Evolutionary conservation across 2,113 vertebrate species (phyloP), one percentile per base, ranked within the genome.

Genomic region (Nothoprocta pentlandii): DNA sequence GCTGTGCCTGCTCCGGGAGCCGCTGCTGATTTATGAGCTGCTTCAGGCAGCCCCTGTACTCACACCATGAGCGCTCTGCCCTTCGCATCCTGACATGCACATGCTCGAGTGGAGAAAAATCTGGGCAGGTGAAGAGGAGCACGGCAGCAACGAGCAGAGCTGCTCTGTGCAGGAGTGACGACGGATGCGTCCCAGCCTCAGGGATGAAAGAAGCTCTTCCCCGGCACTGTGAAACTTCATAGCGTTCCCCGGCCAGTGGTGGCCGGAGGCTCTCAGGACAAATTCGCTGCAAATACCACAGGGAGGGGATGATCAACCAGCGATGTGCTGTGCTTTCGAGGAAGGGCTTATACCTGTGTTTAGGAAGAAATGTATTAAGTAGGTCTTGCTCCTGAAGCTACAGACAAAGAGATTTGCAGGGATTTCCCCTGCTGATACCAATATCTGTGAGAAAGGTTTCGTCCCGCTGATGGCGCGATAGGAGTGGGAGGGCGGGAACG

Each of bases 401-500:
- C 6, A 6, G 22, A 66, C 69, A 23, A 13, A 30, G 51, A 62
- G 56, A 30, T 25, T 73, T 36, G 30, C 12, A 16, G 22, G 34
- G 11, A 20, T 44, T 47, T 28, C 64, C 51, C 25, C 36, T 3
- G 0, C n/a, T 1, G 2, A 17, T 1, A 2, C 1, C 0, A 17
- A 15, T 4, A 1, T 32, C n/a, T 15, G 30, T 4, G 36, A 14
- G 42, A 1, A 10, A 32, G 67, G 4, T 32, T 64, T 30, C 1
- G 2, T 3, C 32, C 3, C 28, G 32, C 1, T n/a, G 26, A 3
- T 49, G 41, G n/a, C 19, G n/a, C 68, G 73, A 10, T 47, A 46
- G 67, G 92, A 61, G 85, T 76, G 76, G 87, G 93, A 88, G 76
- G 51, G 80, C 89, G 90, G 86, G 78, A 82, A 86, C 63, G 71